Base-by-base conservation (phyloP, 2,888 invertebrate genomes). In the Drosophila sordidapex region DNA sequence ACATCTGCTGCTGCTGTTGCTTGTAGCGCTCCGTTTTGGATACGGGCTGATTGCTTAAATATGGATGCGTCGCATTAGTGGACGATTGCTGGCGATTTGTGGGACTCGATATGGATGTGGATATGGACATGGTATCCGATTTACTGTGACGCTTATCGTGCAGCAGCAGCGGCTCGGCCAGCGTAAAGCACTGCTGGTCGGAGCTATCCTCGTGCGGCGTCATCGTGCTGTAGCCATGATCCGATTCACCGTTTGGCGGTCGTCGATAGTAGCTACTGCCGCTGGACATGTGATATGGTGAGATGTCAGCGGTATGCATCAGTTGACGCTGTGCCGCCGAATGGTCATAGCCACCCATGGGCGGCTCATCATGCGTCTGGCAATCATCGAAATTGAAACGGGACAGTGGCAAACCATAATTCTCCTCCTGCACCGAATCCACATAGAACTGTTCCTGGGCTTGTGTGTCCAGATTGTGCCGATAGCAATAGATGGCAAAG, bases 191-290 rank as follows among this genome's bases (percentile, higher is more conserved):
- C 79, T 96, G 95, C 82, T 97, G 96, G 91, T 97, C 97, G 87
- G 97, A 97, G 1, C 97, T 97, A 91, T 97, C 97, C 90, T 98
- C 97, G 85, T 97, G 97, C 2, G 97, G 97, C 1, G 97, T 98
- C 98, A 98, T 98, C 0, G 98, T 98, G 4, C 97, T 98, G 93
- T 98, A 98, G 2, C 98, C 98, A 91, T 98, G 98, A 94, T 98
- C 98, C n/a, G 97, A 98, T 75, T 93, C 93, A 21, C 93, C 93
- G 77, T 93, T 93, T 5, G 97, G 95, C 25, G 97, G 95, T 36
- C 97, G 94, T 48, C 96, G 94, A 91, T 97, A 97, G 63, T 97
- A 97, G 66, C 92, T 92, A 63, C 92, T 92, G 6, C 92, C 92
- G 0, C 97, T 96, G 52, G 97, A 96, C 73, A 98, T 96, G 74